phyloP scores from a whole-genome alignment of 1,140 invertebrate genomes.

The Vollenhovia emeryi region DNA sequence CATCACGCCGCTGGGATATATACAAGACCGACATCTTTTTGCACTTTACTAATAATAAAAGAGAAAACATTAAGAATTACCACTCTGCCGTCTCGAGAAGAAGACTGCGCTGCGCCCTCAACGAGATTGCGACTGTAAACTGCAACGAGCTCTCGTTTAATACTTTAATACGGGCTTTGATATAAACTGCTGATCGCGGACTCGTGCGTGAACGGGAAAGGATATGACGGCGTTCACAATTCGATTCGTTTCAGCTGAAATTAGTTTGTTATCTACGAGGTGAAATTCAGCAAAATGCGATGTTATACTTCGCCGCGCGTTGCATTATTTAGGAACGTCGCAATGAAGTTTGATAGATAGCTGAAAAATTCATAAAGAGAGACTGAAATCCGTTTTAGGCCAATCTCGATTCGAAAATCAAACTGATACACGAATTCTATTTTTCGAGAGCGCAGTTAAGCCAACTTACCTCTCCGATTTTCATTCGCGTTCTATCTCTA shows the following conservation, averaged over 20 bases:
- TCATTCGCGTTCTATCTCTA: background rate
- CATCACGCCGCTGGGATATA: background rate
- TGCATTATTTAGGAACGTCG: background rate
- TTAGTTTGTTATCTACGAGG: slow-evolving; percentile 23
- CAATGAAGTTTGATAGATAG: background rate
- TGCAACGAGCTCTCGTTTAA: slow-evolving; percentile 30
- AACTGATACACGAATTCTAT: background rate
- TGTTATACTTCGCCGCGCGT: background rate
- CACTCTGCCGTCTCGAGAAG: background rate
- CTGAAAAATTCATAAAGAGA: background rate
- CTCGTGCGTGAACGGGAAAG: no score
- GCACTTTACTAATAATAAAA: slow-evolving; percentile 10
- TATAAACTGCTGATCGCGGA: background rate
- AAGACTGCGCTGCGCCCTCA: background rate
- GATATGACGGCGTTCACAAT: slow-evolving; percentile 9
- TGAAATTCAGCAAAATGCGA: background rate
- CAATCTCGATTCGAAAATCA: background rate
- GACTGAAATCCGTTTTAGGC: background rate
- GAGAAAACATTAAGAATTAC: slow-evolving; percentile 3
- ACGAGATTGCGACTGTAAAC: slow-evolving; percentile 26
- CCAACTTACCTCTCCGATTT: background rate
- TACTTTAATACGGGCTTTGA: no score
- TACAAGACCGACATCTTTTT: background rate
- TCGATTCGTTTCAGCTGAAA: slow-evolving; percentile 16
- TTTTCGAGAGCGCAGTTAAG: background rate